phyloP scores from a whole-genome alignment of 2,113 vertebrate species.

The Pachypanchax playfairii region DNA sequence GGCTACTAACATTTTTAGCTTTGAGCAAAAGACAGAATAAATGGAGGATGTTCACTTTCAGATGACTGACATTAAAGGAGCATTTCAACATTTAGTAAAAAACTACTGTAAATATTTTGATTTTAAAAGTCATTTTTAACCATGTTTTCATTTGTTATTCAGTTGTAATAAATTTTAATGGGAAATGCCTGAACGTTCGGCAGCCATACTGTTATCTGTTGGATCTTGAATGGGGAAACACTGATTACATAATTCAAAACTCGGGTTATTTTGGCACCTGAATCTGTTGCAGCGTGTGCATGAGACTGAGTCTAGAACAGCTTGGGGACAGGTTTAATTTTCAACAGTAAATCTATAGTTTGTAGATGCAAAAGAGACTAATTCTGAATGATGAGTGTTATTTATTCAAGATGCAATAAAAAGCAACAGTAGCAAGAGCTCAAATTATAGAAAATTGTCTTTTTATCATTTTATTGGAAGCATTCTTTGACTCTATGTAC shows the following conservation, averaged over 20 bases:
- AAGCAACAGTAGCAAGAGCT: neutral
- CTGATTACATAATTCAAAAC: conserved; percentile 11
- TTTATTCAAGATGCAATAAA: too few species aligned
- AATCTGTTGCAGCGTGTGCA: conserved; percentile 31
- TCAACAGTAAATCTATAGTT: conserved; percentile 40
- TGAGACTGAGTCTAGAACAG: conserved; percentile 52
- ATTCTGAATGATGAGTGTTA: too few species aligned
- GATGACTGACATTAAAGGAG: conserved; percentile 20
- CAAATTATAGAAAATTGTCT: too few species aligned
- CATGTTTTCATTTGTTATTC: too few species aligned
- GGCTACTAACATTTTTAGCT: conserved; percentile 45
- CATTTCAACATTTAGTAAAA: conserved; percentile 16
- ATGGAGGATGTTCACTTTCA: conserved; percentile 22
- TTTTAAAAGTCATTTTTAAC: too few species aligned
- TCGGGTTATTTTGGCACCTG: conserved; percentile 38
- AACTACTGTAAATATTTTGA: too few species aligned
- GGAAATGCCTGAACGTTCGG: neutral
- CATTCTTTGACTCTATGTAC: too few species aligned
- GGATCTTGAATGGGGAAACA: neutral
- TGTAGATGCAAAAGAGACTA: conserved; percentile 41
- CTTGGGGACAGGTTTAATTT: conserved; percentile 54
- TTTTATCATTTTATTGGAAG: too few species aligned
- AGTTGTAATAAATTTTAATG: conserved; percentile 9
- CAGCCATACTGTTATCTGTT: neutral
- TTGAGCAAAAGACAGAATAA: conserved; percentile 29